These are phyloP conservation scores for Tenebrosternarchus preto DNA, from an alignment of 2,113 vertebrate species.

Conservation along the genomic window DNA sequence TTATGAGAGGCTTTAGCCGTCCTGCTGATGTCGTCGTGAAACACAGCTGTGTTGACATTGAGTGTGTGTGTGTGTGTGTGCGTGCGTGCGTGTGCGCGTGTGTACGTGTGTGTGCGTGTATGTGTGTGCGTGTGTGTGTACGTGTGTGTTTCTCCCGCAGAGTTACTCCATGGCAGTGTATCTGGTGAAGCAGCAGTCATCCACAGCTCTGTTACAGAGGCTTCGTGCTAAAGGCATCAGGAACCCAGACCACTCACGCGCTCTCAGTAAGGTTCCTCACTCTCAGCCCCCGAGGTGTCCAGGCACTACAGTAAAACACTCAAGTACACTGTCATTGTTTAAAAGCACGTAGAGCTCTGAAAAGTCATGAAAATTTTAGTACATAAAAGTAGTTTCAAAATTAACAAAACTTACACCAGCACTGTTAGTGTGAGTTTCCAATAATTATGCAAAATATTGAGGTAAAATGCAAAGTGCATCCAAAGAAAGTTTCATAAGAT, in stretches of 20 bases:
- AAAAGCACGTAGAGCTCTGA: no score
- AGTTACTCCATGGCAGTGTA: conserved; percentile 98
- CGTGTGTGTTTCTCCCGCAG: conserved; percentile 66
- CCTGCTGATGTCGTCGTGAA: not conserved
- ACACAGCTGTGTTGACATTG: not conserved
- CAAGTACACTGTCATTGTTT: no score
- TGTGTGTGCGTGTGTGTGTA: conserved; percentile 39
- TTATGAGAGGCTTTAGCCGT: not conserved
- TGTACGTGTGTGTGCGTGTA: conserved; percentile 13
- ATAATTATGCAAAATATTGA: no score
- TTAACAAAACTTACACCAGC: no score
- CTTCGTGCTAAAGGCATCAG: conserved; percentile 96
- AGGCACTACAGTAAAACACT: no score
- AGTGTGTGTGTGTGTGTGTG: no score
- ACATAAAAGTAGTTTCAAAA: no score
- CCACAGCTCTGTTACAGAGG: conserved; percentile 91
- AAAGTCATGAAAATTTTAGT: no score
- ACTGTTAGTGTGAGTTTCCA: no score
- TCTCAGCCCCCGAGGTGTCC: not conserved
- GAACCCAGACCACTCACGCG: conserved; percentile 98
- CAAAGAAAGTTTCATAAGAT: no score
- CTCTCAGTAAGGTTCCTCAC: conserved; percentile 83
- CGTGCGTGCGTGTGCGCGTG: conserved; percentile 39
- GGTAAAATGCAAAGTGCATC: no score
- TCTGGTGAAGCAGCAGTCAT: conserved; percentile 96